Percentiles rank a stretch among this genome's conserved stretches.
Conservation (phyloP, 2,888 invertebrate genomes). For the Perizoma affinitatum region DNA sequence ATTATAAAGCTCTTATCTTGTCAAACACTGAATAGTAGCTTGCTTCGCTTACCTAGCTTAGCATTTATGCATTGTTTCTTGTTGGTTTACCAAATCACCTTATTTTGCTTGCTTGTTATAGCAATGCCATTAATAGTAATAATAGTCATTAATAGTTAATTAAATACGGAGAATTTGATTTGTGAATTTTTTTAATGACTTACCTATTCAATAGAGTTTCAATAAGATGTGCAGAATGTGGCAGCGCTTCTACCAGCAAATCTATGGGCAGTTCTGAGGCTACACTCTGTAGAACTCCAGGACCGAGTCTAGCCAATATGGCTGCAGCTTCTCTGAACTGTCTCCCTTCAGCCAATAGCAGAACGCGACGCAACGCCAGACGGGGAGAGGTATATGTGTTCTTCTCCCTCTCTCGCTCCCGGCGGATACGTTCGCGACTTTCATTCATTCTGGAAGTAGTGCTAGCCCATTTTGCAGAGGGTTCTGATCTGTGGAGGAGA, state of each 20-base stretch:
- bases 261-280: slow-evolving; percentile 93
- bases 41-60: too few species aligned
- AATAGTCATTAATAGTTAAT: too few species aligned
- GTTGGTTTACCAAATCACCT: too few species aligned
- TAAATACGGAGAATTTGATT: too few species aligned
- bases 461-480: slow-evolving; percentile 63
- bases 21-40: too few species aligned
- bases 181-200: too few species aligned
- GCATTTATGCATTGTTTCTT: too few species aligned
- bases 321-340: slow-evolving; percentile 96
- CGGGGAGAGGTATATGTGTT: slow-evolving; percentile 86
- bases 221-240: slow-evolving; percentile 93
- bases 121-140: too few species aligned
- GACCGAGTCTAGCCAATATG: slow-evolving; percentile 91
- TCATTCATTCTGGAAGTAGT: slow-evolving; percentile 84
- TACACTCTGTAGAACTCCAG: slow-evolving; percentile 90
- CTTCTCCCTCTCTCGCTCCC: slow-evolving; percentile 85
- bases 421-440: slow-evolving; percentile 88
- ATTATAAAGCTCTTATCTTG: too few species aligned
- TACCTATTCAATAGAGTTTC: slow-evolving; percentile 92
- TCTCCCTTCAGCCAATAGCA: slow-evolving; percentile 93
- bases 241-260: slow-evolving; percentile 93
- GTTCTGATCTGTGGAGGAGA: slow-evolving; percentile 26
- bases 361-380: slow-evolving; percentile 87
- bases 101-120: too few species aligned